Conservation (phyloP, 2,888 invertebrate species). For the Taenaris catops region DNA sequence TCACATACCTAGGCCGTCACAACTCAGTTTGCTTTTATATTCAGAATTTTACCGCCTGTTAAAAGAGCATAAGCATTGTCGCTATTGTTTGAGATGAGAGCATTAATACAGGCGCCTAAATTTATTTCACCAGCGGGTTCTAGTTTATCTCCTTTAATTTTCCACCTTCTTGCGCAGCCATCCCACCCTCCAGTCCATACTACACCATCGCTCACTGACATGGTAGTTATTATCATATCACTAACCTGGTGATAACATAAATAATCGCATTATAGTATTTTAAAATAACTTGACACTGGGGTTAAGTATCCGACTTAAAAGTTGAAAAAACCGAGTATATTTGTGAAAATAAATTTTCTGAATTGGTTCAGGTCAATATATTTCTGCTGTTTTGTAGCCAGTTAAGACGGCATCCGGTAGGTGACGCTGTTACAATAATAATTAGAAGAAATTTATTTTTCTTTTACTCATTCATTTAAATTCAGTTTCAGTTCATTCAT, state of each 20-base stretch:
- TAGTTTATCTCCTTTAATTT: slow-evolving; percentile 45
- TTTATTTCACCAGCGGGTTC: slow-evolving; percentile 52
- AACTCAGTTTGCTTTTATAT: slow-evolving; percentile 30
- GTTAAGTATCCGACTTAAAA: no score
- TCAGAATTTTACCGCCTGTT: slow-evolving; percentile 45
- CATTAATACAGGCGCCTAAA: slow-evolving; percentile 57
- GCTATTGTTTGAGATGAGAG: slow-evolving; percentile 36
- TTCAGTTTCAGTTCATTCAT: no score
- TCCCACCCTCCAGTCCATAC: slow-evolving; percentile 81
- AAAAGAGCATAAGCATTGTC: slow-evolving; percentile 43
- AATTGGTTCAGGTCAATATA: no score
- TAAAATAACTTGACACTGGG: no score
- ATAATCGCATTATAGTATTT: no score
- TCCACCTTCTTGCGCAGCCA: slow-evolving; percentile 69
- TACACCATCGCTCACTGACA: slow-evolving; percentile 55
- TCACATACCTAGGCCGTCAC: no score
- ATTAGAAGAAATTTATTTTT: no score
- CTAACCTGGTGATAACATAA: no score
- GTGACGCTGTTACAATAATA: slow-evolving; percentile 10
- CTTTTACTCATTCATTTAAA: no score
- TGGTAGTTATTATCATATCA: slow-evolving; percentile 70
- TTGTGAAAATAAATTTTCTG: no score
- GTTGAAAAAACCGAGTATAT: no score
- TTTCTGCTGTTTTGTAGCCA: no score
- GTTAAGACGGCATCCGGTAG: slow-evolving; percentile 10